phyloP scores from a whole-genome alignment of 2,797 vertebrate genomes.

The Brachyrhaphis roseni region DNA sequence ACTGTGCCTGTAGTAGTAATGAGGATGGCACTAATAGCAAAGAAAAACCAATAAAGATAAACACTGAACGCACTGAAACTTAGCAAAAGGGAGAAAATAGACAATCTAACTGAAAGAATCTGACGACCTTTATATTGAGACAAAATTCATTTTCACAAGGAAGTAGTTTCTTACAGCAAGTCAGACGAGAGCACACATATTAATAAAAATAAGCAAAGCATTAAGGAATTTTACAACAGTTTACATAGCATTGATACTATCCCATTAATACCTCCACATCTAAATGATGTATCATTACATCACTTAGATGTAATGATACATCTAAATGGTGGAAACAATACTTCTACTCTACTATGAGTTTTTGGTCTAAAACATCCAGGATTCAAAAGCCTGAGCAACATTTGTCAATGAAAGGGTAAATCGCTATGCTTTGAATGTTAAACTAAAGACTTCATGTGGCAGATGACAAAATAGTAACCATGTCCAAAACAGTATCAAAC shows the following conservation, averaged over 20 bases:
- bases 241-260: no score
- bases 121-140: no score
- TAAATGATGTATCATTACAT: no score
- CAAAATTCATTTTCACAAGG: no score
- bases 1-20: neutral
- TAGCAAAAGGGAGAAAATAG: no score
- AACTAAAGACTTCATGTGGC: neutral
- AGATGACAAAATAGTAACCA: neutral
- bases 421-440: neutral
- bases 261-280: no score
- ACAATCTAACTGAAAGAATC: no score
- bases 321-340: neutral
- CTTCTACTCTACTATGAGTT: neutral
- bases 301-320: no score
- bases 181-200: no score
- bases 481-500: neutral
- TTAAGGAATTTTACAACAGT: no score
- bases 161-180: no score
- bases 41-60: neutral
- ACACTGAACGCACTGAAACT: neutral
- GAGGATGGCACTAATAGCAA: neutral
- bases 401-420: neutral
- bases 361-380: neutral
- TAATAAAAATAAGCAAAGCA: no score
- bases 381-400: neutral